phyloP scores from a whole-genome alignment of 2,797 vertebrate species.

The Sitta carolinensis region DNA sequence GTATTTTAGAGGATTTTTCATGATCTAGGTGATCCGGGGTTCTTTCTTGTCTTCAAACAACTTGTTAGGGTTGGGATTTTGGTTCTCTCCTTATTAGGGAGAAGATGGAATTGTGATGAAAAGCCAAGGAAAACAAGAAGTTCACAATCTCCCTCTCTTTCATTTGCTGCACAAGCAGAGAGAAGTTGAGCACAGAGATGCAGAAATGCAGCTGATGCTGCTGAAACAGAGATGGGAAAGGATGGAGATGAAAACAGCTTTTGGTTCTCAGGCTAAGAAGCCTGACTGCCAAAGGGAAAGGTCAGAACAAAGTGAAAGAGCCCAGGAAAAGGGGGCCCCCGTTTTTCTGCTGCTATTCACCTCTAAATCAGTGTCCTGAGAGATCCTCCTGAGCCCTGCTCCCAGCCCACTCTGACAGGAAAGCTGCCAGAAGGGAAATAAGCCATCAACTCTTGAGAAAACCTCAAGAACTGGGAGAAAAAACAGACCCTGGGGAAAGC shows the following conservation, averaged over 20 bases:
- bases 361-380: background rate
- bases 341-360: background rate
- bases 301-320: background rate
- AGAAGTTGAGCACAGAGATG: background rate
- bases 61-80: background rate
- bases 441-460: background rate
- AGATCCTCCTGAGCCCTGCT: background rate
- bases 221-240: background rate
- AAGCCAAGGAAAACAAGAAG: background rate
- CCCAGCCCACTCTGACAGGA: conserved; percentile 11
- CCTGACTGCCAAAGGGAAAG: background rate
- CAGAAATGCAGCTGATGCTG: background rate
- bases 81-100: background rate
- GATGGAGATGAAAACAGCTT: background rate
- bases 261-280: background rate
- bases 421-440: conserved; percentile 23
- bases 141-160: background rate
- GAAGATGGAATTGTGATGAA: background rate
- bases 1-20: background rate
- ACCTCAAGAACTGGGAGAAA: conserved; percentile 1
- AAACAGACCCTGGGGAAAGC: conserved; percentile 17
- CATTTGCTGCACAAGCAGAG: background rate
- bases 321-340: background rate
- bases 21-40: background rate
- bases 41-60: background rate